These are phyloP conservation scores for Oncorhynchus tshawytscha DNA, from an alignment of 2,113 vertebrate species.

Conservation along the genomic window DNA sequence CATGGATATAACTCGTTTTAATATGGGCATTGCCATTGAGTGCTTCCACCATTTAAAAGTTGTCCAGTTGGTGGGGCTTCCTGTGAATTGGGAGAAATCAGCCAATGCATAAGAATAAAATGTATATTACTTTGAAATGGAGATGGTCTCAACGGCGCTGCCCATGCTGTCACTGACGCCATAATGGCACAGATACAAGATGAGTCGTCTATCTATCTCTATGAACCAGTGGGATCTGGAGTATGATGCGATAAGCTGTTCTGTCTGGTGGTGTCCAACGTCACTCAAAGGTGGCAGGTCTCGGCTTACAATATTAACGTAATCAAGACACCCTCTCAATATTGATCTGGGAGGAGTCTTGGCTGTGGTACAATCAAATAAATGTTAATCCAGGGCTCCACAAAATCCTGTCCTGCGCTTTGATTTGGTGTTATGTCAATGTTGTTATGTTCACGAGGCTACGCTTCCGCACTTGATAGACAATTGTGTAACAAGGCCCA, in stretches of 20 bases:
- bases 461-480: neutral
- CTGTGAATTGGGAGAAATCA: too few species aligned
- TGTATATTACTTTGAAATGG: too few species aligned
- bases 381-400: neutral
- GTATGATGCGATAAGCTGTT: neutral
- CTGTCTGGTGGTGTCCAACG: constrained; percentile 7
- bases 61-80: too few species aligned
- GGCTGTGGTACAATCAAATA: constrained; percentile 2
- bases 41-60: too few species aligned
- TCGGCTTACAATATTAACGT: neutral
- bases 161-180: too few species aligned
- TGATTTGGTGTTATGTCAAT: neutral
- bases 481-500: neutral
- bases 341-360: constrained; percentile 18
- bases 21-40: too few species aligned
- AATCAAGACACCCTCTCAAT: neutral
- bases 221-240: neutral
- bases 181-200: too few species aligned
- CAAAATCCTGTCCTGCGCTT: constrained; percentile 4
- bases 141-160: too few species aligned
- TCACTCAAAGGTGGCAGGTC: constrained; percentile 9
- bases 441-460: neutral
- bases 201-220: too few species aligned
- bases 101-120: too few species aligned
- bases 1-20: too few species aligned